Conservation (phyloP, 1,140 invertebrate species). For the Bilobella aurantiaca region DNA sequence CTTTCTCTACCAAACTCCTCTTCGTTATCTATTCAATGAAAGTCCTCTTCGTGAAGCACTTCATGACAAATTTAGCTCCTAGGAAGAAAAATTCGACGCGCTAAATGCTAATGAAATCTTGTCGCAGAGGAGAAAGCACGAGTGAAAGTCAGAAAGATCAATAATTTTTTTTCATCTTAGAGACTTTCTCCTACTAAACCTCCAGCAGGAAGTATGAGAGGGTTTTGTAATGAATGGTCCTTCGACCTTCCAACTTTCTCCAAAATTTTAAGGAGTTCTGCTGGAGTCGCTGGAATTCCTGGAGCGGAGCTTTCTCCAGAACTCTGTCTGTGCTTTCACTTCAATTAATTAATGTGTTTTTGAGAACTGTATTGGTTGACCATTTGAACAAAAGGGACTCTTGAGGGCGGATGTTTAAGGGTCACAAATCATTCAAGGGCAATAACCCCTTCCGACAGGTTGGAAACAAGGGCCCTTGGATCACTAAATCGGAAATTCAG, state of each 20-base stretch:
- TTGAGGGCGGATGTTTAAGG: not conserved
- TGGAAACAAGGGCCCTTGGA: no score
- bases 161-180: constrained; percentile 1
- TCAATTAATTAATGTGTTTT: no score
- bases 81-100: not conserved
- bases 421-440: constrained; percentile 3
- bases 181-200: not conserved
- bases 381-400: no score
- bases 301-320: no score
- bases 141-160: not conserved
- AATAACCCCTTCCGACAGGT: not conserved
- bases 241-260: not conserved
- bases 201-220: not conserved
- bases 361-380: no score
- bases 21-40: not conserved
- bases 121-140: not conserved
- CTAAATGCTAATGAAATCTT: constrained; percentile 4
- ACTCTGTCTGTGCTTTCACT: no score
- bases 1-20: not conserved
- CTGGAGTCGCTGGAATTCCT: no score
- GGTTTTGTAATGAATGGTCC: not conserved
- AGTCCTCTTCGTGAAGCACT: not conserved
- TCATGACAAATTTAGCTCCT: no score
- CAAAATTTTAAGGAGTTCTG: no score
- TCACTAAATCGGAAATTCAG: no score